Evolutionary conservation across 2,797 vertebrate genomes (phyloP), one percentile per base, ranked within the genome.

Genomic region (Hipposideros larvatus): DNA sequence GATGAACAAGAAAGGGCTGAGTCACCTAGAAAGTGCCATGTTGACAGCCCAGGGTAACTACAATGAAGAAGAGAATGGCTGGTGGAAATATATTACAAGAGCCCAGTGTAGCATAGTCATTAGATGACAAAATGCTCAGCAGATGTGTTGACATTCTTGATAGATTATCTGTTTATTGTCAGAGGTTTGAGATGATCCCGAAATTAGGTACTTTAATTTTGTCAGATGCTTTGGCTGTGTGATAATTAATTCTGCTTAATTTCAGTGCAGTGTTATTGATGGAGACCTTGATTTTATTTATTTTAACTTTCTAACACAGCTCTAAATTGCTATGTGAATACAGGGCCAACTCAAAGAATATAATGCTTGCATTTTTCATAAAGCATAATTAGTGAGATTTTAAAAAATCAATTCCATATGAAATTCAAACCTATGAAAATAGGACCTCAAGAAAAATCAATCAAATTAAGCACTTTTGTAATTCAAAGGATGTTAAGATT

Each of bases 11-110:
- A 74, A 70, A 78, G 10, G 51, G 65, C n/a, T 18, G 18, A 96
- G 24, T 87, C 28, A 71, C 95, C 89, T 71, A 63, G 70, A 96
- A 96, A 95, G 15, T 26, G 48, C 28, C 11, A 5, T 48, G 34
- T 19, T 85, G 77, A 90, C 31, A 70, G 89, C 15, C 53, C 31
- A 10, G 70, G 65, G 41, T 37, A 37, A 19, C 4, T 22, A n/a
- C 65, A 34, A 15, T 28, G 92, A 96, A 77, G 87, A 61, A 78
- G 37, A 2, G 1, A 53, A 6, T 31, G 24, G 11, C n/a, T 94
- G 46, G 14, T 37, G 28, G 66, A 55, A 78, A 61, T 78, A 65
- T 66, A 57, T 92, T 46, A 95, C 68, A 63, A 18, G 18, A 21
- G 3, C 19, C 63, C 77, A 59, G 28, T 59, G 57, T 82, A 51